phyloP scores from a whole-genome alignment of 1,140 invertebrate species.

The Drosophila funebris region DNA sequence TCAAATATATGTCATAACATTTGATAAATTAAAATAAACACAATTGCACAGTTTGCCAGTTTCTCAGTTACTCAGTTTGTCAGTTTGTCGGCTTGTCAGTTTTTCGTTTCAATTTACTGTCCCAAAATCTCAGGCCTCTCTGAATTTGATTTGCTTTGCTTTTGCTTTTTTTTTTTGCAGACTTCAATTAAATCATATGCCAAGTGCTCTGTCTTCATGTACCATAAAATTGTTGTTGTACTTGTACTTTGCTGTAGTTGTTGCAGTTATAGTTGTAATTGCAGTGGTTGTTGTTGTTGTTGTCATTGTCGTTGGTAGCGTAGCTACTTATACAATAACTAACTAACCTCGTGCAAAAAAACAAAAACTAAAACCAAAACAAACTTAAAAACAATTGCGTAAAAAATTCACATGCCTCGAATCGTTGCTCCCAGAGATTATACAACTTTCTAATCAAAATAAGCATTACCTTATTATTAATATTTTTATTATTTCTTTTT shows the following conservation, averaged over 20 bases:
- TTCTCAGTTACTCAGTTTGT: slow-evolving; percentile 1
- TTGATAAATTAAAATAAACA: slow-evolving; percentile 78
- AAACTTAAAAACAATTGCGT: slow-evolving; percentile 71
- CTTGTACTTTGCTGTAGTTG: slow-evolving; percentile 34
- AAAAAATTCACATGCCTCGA: slow-evolving; percentile 77
- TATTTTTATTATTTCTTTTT: slow-evolving; percentile 15
- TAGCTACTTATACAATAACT: slow-evolving; percentile 72
- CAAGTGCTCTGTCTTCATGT: slow-evolving; percentile 52
- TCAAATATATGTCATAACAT: slow-evolving; percentile 68
- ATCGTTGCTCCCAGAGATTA: slow-evolving; percentile 57
- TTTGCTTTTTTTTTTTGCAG: slow-evolving; percentile 37
- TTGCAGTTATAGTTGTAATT: slow-evolving; percentile 29
- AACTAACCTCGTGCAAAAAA: slow-evolving; percentile 64
- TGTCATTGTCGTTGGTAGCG: slow-evolving; percentile 7
- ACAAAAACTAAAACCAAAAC: not conserved
- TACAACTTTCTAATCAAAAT: slow-evolving; percentile 81
- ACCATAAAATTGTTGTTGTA: slow-evolving; percentile 57
- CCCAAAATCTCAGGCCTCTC: slow-evolving; percentile 12
- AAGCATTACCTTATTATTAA: slow-evolving; percentile 68
- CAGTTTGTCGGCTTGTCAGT: slow-evolving; percentile 8
- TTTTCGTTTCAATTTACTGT: slow-evolving; percentile 33
- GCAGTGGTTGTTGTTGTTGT: slow-evolving; percentile 20
- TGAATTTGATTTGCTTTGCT: slow-evolving; percentile 7
- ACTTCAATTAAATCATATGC: slow-evolving; percentile 74
- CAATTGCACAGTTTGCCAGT: slow-evolving; percentile 30